Percentiles rank a stretch among this genome's conserved stretches.
Evolutionary conservation across 2,888 invertebrate genomes (phyloP).

Genomic region (Nomada hirtipes): DNA sequence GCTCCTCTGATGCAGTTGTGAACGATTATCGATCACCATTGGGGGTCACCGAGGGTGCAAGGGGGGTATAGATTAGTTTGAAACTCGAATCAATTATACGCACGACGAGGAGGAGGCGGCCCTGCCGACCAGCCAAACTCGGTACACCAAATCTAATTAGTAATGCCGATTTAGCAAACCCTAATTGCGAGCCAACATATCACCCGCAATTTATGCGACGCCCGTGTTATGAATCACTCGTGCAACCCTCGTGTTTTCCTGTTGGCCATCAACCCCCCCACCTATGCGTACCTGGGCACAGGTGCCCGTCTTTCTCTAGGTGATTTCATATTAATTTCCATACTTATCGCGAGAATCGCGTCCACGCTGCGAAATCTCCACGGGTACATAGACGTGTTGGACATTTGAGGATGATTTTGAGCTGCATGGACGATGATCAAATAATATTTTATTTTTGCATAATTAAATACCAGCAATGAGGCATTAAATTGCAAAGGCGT

Average conservation of each 20-base stretch:
- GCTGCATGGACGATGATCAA: no score
- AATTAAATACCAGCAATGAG: no score
- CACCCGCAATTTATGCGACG: slow-evolving; percentile 79
- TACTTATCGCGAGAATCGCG: slow-evolving; percentile 58
- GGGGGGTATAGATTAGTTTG: slow-evolving; percentile 76
- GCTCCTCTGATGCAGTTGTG: slow-evolving; percentile 31
- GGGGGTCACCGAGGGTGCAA: slow-evolving; percentile 33
- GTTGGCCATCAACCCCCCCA: neutral
- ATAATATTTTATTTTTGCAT: no score
- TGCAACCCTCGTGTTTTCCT: slow-evolving; percentile 59
- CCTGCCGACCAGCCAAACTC: slow-evolving; percentile 65
- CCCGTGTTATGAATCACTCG: slow-evolving; percentile 75
- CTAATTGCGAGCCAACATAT: slow-evolving; percentile 81
- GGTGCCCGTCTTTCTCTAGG: slow-evolving; percentile 3
- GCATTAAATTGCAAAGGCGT: no score
- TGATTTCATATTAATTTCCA: slow-evolving; percentile 65
- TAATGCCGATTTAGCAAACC: slow-evolving; percentile 81
- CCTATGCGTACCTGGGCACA: slow-evolving; percentile 15
- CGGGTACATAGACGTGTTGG: no score
- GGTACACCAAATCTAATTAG: slow-evolving; percentile 80
- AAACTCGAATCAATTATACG: slow-evolving; percentile 81
- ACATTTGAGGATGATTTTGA: no score
- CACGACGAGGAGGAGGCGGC: slow-evolving; percentile 66
- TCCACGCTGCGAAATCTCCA: slow-evolving; percentile 16
- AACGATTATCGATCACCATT: slow-evolving; percentile 73